phyloP scores from a whole-genome alignment of 2,113 vertebrate genomes.

The mouse (Mus musculus) region GRCm39 chr12:97824001-97824500 shows the following conservation, averaged over 20 bases:
- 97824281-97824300: slow-evolving; percentile 42
- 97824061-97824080: not conserved
- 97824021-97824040: not conserved
- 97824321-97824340: not conserved
- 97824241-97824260: not conserved
- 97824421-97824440: not conserved
- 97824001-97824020: slow-evolving; percentile 15
- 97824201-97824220: too few relatives aligned
- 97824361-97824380: not conserved
- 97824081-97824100: not conserved
- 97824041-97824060: slow-evolving; percentile 10
- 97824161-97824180: not conserved
- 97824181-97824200: not conserved
- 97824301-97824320: not conserved
- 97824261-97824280: not conserved
- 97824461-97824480: not conserved
- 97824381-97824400: not conserved
- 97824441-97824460: not conserved
- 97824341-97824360: not conserved
- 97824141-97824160: slow-evolving; percentile 5
- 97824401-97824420: not conserved
- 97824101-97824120: not conserved
- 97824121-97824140: not conserved
- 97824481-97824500: not conserved
- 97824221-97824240: too few relatives aligned